Base-by-base conservation (phyloP, 2,888 invertebrate genomes). In the Agrotis exclamationis region DNA sequence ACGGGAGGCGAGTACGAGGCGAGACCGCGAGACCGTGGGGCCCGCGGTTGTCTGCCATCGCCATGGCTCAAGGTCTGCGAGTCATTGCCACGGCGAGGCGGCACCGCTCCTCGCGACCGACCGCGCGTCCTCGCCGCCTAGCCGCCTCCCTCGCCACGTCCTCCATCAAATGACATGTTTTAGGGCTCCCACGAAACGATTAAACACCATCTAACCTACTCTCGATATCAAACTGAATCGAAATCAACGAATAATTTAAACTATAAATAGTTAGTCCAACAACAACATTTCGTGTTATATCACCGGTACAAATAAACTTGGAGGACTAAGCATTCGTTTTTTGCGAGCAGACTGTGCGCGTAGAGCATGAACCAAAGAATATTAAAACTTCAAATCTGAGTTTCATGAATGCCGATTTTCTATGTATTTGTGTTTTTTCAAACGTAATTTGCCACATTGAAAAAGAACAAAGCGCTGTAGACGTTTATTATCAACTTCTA, bases 31-130 rank as follows among this genome's bases (percentile, higher is more conserved):
- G 89, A 89, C 89, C 88, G 77, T 86, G 89, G 86, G 89, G 90
- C 89, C 89, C 88, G 85, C 87, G 77, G 87, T 87, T 90, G 89
- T 87, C 90, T 90, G 83, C 86, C 84, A 56, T 33, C 56, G 56
- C 39, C 39, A 60, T 76, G 83, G 85, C 86, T 93, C 94, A 94
- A 94, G 94, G 94, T 91, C 92, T 88, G 85, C 90, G 89, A 93
- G 94, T 94, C 94, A 94, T 91, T 93, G 94, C 89, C 94, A 92
- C 92, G 92, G 58, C 66, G 80, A 63, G 86, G 81, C 45, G 28
- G 44, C 84, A 62, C 85, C 85, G 80, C 85, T 80, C 84, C 73
- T 84, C 83, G 69, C 80, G 79, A 85, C 88, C 89, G 87, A 22
- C 85, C 86, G 72, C 87, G 85, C 88, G 88, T 45, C 87, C 86